Evolutionary conservation across 2,113 vertebrate species (phyloP).

Genomic region (Halichoeres trimaculatus): DNA sequence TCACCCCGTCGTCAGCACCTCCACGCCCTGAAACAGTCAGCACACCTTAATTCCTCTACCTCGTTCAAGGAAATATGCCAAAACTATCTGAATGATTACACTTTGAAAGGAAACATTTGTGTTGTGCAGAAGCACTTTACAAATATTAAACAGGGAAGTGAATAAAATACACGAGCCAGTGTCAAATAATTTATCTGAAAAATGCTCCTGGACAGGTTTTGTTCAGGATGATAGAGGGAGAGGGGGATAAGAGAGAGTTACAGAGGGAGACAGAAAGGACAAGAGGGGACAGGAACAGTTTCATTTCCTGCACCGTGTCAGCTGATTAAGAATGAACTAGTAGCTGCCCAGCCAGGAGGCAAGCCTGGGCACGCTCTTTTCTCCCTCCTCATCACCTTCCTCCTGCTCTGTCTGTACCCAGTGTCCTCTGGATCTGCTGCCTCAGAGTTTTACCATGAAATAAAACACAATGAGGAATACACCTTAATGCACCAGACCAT

Average conservation of each 20-base stretch:
- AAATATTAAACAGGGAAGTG: not conserved
- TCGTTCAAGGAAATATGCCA: slow-evolving; percentile 16
- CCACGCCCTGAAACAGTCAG: slow-evolving; percentile 38
- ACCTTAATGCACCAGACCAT: not conserved
- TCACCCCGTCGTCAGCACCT: slow-evolving; percentile 7
- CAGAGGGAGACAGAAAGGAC: slow-evolving; percentile 28
- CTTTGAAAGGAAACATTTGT: not conserved
- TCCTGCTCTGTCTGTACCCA: slow-evolving; percentile 34
- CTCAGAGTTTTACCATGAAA: slow-evolving; percentile 54
- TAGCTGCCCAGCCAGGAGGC: slow-evolving; percentile 45
- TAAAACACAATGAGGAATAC: slow-evolving; percentile 30
- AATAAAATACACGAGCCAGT: slow-evolving; percentile 8
- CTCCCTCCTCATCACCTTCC: slow-evolving; percentile 44
- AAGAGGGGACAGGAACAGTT: slow-evolving; percentile 28
- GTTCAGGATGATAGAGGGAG: slow-evolving; percentile 2
- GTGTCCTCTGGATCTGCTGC: slow-evolving; percentile 60
- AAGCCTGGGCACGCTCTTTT: slow-evolving; percentile 38
- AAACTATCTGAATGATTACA: not conserved
- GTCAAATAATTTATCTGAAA: slow-evolving; percentile 43
- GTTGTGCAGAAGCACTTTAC: not conserved
- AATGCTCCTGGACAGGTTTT: slow-evolving; percentile 43
- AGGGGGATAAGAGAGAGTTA: slow-evolving; percentile 11
- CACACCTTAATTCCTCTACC: slow-evolving; percentile 38
- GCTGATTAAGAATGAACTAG: slow-evolving; percentile 58
- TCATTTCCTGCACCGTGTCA: slow-evolving; percentile 44